These are phyloP conservation scores for Lydus trimaculatus DNA, from an alignment of 2,888 invertebrate genomes.

Conservation along the genomic window DNA sequence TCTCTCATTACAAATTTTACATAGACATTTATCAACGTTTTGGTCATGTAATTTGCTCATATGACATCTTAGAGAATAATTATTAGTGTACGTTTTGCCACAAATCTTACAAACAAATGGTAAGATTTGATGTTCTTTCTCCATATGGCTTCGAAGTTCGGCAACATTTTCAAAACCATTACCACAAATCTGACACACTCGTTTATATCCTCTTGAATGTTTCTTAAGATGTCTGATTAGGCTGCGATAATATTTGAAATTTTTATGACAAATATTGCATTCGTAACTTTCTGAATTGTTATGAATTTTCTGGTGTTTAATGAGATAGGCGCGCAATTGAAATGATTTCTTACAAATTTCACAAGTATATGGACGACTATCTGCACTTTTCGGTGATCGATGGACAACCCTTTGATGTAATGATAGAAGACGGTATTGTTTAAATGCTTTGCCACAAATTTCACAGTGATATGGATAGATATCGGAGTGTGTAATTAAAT, in stretches of 20 bases:
- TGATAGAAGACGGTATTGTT: not conserved
- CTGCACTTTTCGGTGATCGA: not conserved
- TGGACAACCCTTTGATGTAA: not conserved
- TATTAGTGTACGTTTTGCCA: conserved; percentile 42
- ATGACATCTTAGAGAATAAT: conserved; percentile 47
- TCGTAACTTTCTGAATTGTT: not conserved
- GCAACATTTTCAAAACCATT: not conserved
- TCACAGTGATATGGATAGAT: conserved; percentile 48
- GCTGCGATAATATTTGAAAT: not conserved
- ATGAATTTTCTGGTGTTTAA: not conserved
- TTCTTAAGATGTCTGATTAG: not conserved
- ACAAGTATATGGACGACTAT: not conserved
- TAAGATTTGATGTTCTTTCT: not conserved
- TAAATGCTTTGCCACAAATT: conserved; percentile 16
- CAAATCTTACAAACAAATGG: conserved; percentile 47
- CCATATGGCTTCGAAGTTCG: not conserved
- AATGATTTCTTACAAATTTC: not conserved
- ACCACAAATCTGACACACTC: not conserved
- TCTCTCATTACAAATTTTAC: conserved; percentile 51
- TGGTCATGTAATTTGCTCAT: conserved; percentile 29
- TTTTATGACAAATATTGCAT: not conserved
- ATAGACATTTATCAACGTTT: conserved; percentile 47
- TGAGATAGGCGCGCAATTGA: not conserved
- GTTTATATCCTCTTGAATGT: not conserved
- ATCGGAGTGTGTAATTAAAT: conserved; percentile 47